Conservation (phyloP, 2,797 vertebrate species). For the Ficedula albicollis region DNA sequence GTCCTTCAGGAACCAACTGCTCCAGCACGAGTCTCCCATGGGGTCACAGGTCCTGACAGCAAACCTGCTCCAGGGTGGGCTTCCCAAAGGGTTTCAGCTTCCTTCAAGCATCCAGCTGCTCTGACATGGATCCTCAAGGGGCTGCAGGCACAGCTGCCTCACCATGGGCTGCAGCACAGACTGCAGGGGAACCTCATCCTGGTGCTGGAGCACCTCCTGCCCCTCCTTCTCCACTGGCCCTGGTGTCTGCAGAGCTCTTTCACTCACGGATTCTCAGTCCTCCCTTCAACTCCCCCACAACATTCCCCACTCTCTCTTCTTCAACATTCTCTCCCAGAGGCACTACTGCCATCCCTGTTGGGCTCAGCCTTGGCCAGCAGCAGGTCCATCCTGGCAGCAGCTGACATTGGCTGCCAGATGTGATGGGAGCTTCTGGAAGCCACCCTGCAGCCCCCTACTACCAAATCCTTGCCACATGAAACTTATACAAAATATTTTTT, state of each 20-base stretch:
- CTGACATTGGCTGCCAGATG: background rate
- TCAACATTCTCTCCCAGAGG: background rate
- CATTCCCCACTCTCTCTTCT: too few species aligned
- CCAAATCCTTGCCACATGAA: background rate
- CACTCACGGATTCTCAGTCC: background rate
- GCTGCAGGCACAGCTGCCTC: background rate
- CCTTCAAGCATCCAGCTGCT: background rate
- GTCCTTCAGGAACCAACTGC: too few species aligned
- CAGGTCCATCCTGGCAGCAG: background rate
- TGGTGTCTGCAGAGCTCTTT: background rate
- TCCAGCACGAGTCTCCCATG: background rate
- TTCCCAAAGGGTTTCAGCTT: background rate
- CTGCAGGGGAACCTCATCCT: background rate
- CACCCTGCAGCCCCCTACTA: background rate
- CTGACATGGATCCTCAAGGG: background rate
- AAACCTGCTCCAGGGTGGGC: background rate
- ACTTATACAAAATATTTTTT: background rate
- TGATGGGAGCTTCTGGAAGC: background rate
- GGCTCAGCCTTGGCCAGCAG: background rate
- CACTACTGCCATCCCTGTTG: background rate
- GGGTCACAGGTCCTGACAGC: background rate
- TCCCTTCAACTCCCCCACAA: background rate
- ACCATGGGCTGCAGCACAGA: rapidly evolving
- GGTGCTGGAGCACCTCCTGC: background rate
- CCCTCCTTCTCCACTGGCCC: background rate